Conservation (phyloP, 2,888 invertebrate genomes). For the Trichopria drosophilae region DNA sequence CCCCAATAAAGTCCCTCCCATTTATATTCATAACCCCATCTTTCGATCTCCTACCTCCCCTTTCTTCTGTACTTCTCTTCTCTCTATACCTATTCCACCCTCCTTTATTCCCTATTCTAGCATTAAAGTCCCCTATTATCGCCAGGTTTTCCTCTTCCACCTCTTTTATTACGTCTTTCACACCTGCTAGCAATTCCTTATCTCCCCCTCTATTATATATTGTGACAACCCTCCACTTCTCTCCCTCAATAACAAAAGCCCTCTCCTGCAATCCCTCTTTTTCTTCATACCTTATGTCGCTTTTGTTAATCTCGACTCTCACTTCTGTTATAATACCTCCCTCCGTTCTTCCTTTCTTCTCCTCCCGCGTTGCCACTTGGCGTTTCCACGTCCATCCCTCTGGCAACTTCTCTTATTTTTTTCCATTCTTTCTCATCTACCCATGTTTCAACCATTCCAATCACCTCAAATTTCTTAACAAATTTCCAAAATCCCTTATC, state of each 20-base stretch:
- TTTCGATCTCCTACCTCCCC: background rate
- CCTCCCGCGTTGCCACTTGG: constrained; percentile 14
- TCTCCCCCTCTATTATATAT: no score
- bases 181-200: background rate
- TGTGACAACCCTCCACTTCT: background rate
- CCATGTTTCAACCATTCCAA: constrained; percentile 31
- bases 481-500: constrained; percentile 27
- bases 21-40: no score
- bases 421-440: no score
- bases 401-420: constrained; percentile 12
- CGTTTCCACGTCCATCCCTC: constrained; percentile 20
- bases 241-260: no score
- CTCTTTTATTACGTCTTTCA: background rate
- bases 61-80: no score
- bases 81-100: background rate
- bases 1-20: constrained; percentile 25
- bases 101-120: constrained; percentile 19
- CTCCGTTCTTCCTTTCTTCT: no score
- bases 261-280: no score
- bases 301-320: no score
- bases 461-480: constrained; percentile 24
- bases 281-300: constrained; percentile 2
- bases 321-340: no score
- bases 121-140: no score
- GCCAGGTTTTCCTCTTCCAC: constrained; percentile 4